Evolutionary conservation across 2,797 vertebrate species (phyloP).

Genomic region (Sorex maritimensis): DNA sequence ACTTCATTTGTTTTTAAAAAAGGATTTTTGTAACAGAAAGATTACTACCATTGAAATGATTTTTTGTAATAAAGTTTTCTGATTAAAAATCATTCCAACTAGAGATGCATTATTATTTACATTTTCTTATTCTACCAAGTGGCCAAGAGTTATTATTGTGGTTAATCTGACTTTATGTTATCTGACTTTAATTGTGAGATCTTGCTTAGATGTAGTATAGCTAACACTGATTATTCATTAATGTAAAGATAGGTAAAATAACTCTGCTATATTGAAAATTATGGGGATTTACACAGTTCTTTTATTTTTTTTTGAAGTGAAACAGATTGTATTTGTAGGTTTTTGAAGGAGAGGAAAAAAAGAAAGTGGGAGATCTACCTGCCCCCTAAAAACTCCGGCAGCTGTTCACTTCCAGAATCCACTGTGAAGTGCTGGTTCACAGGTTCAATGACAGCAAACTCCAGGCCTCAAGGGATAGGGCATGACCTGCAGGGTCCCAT

Average conservation of each 20-base stretch:
- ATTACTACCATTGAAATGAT: constrained; percentile 81
- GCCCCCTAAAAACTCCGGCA: no score
- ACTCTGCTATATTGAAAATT: neutral
- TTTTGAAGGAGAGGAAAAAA: no score
- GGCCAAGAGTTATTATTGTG: neutral
- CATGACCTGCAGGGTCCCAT: no score
- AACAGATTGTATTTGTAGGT: no score
- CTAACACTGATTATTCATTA: constrained; percentile 14
- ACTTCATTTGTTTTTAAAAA: constrained; percentile 58
- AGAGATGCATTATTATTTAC: constrained; percentile 77
- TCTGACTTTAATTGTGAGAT: neutral
- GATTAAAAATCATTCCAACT: constrained; percentile 66
- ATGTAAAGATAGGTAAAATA: neutral
- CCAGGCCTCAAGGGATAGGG: no score
- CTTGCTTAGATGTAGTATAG: neutral
- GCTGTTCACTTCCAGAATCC: no score
- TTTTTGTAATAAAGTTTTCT: constrained; percentile 77
- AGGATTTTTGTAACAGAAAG: constrained; percentile 4
- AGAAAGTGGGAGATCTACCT: no score
- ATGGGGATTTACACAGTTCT: constrained; percentile 12
- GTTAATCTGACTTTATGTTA: neutral
- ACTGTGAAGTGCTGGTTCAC: no score
- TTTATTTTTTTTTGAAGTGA: no score
- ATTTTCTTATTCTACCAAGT: constrained; percentile 55
- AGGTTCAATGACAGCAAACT: no score